Evolutionary conservation across 2,113 vertebrate genomes (phyloP), one percentile per base, ranked within the genome.

Genomic region (Archilochus colubris): DNA sequence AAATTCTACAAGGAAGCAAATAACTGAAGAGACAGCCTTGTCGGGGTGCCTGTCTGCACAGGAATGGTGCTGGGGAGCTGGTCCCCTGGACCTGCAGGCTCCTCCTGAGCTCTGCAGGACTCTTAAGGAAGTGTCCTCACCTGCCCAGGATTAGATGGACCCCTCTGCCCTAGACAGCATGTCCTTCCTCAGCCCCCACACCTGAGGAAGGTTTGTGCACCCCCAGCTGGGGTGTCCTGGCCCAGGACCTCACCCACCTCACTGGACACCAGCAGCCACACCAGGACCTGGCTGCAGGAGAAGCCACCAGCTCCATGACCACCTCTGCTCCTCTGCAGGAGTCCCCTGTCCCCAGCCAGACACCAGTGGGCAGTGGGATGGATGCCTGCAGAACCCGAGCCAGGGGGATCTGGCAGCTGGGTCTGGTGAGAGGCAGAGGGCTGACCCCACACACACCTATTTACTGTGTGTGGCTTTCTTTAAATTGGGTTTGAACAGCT

Each of bases 41-140:
- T 61, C 30, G n/a, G 27, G 22, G 43, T 8, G 27, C 25, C 79
- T 3, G 3, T 31, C 17, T 20, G 3, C 54, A 33, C 31, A 30
- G 33, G 28, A 58, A 30, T 0, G 0, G 75, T 30, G 43, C 72
- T 1, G 0, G 51, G 48, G 36, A 63, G 40, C 17, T 12, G 6
- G 13, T 51, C 36, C 38, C 53, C 27, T 17, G 33, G 50, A 23
- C 31, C 21, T 20, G 3, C 54, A 40, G 69, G 55, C 28, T 68
- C 48, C 12, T 48, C 50, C 22, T 0, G 1, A 81, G 68, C 54
- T 16, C 23, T 25, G 46, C 9, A 6, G 4, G 30, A 31, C 0
- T 25, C 40, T 50, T 5, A 0, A n/a, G 40, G 33, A 51, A 63
- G 10, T 44, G 38, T 38, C 36, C 63, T 58, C 23, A 53, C 43